These are phyloP conservation scores for Desoria tigrina DNA, from an alignment of 2,888 invertebrate genomes.

Conservation along the genomic window DNA sequence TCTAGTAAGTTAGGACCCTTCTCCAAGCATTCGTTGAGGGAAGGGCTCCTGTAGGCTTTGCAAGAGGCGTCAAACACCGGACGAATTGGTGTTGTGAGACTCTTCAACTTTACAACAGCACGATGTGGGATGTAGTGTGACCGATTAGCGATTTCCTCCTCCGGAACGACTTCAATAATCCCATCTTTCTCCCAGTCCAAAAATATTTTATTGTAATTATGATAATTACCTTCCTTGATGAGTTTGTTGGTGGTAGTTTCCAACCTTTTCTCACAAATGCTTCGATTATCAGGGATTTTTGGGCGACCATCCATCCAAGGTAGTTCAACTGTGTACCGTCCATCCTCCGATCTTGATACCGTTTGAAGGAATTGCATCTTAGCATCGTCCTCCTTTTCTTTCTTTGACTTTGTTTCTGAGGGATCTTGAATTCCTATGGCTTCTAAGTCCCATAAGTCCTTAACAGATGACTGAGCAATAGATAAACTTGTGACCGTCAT, in stretches of 20 bases:
- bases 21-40: too few relatives aligned
- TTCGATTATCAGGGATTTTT: not conserved
- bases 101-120: too few relatives aligned
- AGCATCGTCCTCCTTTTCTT: conserved; percentile 4
- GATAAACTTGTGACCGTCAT: too few relatives aligned
- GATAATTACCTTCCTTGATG: not conserved
- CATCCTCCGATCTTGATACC: not conserved
- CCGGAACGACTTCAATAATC: not conserved
- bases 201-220: not conserved
- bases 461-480: not conserved
- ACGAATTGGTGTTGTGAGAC: too few relatives aligned
- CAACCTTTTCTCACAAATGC: not conserved
- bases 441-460: conserved; percentile 13
- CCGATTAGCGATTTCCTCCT: not conserved
- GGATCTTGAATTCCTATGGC: conserved; percentile 14
- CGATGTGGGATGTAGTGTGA: not conserved
- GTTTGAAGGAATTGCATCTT: conserved; percentile 2
- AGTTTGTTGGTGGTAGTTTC: not conserved
- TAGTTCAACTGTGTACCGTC: conserved; percentile 2
- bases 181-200: conserved; percentile 5
- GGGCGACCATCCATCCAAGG: conserved; percentile 9
- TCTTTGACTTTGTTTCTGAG: conserved; percentile 31
- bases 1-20: too few relatives aligned
- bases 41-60: too few relatives aligned
- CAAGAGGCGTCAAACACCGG: too few relatives aligned